phyloP scores from a whole-genome alignment of 2,888 invertebrate genomes.

The Euphydryas editha region DNA sequence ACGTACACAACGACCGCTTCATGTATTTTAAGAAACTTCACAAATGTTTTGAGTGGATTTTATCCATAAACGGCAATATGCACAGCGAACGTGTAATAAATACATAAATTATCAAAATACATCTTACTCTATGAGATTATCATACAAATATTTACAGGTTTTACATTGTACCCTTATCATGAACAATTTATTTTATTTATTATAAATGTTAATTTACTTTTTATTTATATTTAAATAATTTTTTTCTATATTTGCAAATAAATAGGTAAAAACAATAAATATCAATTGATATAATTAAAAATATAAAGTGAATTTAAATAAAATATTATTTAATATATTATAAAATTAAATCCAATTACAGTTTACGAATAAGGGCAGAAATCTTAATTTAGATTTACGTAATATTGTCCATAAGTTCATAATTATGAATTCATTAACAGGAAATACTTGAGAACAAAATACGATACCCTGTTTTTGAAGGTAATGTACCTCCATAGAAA shows the following conservation, averaged over 20 bases:
- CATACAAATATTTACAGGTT: slow-evolving; percentile 73
- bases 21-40: slow-evolving; percentile 77
- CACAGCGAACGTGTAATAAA: slow-evolving; percentile 75
- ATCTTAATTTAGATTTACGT: slow-evolving; percentile 50
- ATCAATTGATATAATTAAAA: neutral
- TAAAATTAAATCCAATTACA: slow-evolving; percentile 26
- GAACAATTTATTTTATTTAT: slow-evolving; percentile 34
- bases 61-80: slow-evolving; percentile 81
- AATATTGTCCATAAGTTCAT: slow-evolving; percentile 72
- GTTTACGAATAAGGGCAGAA: slow-evolving; percentile 60
- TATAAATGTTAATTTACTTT: slow-evolving; percentile 1
- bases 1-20: slow-evolving; percentile 75
- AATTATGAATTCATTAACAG: slow-evolving; percentile 51
- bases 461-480: slow-evolving; percentile 68
- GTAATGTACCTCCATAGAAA: slow-evolving; percentile 47
- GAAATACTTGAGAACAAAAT: slow-evolving; percentile 50
- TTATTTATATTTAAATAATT: neutral
- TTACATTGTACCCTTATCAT: slow-evolving; percentile 68
- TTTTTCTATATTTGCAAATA: neutral
- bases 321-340: neutral
- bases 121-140: slow-evolving; percentile 53
- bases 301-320: too few relatives aligned
- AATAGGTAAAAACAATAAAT: neutral
- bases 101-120: slow-evolving; percentile 55
- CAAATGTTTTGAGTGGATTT: slow-evolving; percentile 81